A percentile compares a stretch with the other conserved stretches of the same genome.
These are phyloP conservation scores for Caenorhabditis sp. DNA, from an alignment of 2,888 invertebrate species.

Conservation along the genomic window DNA sequence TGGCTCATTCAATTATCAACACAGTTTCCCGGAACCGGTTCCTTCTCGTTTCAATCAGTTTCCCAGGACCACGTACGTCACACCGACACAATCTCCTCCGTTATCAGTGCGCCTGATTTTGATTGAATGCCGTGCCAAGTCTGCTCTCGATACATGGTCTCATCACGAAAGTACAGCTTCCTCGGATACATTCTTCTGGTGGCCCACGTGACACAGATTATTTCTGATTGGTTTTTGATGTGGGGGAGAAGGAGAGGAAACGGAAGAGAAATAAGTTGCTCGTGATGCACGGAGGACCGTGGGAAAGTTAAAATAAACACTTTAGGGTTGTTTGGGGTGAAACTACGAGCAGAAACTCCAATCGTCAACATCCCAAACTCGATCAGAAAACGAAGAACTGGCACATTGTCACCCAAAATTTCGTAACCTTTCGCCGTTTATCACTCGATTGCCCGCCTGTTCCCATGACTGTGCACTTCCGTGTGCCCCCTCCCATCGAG, in stretches of 20 bases:
- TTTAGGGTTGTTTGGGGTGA: too few relatives aligned
- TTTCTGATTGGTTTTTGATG: constrained; percentile 22
- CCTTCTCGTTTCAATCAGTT: not conserved
- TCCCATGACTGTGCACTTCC: constrained; percentile 38
- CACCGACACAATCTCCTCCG: constrained; percentile 21
- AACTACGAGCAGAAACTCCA: too few relatives aligned
- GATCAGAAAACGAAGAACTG: not conserved
- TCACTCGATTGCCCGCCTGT: not conserved
- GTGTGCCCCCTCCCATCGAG: not conserved
- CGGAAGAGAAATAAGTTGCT: constrained; percentile 4
- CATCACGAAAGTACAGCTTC: constrained; percentile 25
- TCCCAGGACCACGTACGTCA: constrained; percentile 40
- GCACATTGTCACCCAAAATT: constrained; percentile 18
- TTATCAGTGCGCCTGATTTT: constrained; percentile 23
- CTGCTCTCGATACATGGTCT: constrained; percentile 16
- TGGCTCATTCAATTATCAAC: not conserved
- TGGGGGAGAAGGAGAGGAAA: not conserved
- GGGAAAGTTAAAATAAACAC: not conserved
- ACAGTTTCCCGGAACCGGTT: constrained; percentile 2
- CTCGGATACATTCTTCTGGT: not conserved
- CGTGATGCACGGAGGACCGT: not conserved
- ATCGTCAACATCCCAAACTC: not conserved
- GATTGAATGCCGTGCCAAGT: constrained; percentile 27
- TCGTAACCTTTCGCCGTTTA: constrained; percentile 27
- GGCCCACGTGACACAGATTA: constrained; percentile 30